Conservation (phyloP, 2,113 vertebrate genomes). For the Uria lomvia region DNA sequence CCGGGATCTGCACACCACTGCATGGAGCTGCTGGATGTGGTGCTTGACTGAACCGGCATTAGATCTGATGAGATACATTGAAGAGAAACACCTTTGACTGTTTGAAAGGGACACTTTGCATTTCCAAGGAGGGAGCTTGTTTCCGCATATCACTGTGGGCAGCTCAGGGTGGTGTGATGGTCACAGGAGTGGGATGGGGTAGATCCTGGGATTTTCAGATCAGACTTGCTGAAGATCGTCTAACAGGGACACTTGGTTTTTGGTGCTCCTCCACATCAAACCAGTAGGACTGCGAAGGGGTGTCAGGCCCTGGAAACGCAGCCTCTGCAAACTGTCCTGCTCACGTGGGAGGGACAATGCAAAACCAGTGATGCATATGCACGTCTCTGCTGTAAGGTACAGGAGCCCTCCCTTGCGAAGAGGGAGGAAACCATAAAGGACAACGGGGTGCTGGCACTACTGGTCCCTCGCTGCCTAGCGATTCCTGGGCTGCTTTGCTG, state of each 20-base stretch:
- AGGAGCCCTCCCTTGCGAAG: not conserved
- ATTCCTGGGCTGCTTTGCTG: not conserved
- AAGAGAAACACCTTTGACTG: not conserved
- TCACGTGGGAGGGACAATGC: not conserved
- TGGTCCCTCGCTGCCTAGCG: not conserved
- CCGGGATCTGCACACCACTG: not conserved
- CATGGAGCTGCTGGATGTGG: not conserved
- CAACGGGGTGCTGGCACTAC: not conserved
- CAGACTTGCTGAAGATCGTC: not conserved
- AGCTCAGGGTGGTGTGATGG: not conserved
- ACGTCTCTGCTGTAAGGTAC: not conserved
- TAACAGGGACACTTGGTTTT: not conserved
- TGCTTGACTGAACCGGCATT: accelerated
- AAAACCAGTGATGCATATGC: not conserved
- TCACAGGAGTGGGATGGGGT: not conserved
- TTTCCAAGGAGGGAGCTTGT: not conserved
- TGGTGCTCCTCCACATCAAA: not conserved
- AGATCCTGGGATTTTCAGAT: not conserved
- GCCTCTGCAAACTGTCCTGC: not conserved
- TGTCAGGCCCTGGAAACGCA: not conserved
- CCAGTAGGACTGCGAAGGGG: not conserved
- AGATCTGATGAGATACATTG: not conserved
- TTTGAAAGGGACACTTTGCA: not conserved
- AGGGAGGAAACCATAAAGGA: not conserved
- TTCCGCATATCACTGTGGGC: not conserved